phyloP scores from a whole-genome alignment of 2,797 vertebrate genomes.

The Buphagus erythrorhynchus region DNA sequence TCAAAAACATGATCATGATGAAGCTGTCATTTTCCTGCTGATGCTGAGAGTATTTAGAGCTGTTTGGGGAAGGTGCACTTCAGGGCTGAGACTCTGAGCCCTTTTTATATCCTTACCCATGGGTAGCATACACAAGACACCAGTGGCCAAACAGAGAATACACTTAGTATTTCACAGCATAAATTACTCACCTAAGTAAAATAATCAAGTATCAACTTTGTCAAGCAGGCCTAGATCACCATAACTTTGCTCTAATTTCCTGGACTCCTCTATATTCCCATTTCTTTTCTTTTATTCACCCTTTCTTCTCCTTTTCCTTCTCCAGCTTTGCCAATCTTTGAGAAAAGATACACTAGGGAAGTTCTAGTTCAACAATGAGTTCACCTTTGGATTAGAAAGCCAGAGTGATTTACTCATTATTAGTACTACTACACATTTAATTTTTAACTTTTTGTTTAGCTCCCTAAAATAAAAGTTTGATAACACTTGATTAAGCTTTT shows the following conservation, averaged over 20 bases:
- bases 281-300: background rate
- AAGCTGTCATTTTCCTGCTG: accelerated
- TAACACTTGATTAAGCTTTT: background rate
- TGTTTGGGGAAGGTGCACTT: background rate
- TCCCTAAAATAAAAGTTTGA: background rate
- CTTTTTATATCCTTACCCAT: accelerated
- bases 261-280: background rate
- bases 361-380: background rate
- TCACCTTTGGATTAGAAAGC: background rate
- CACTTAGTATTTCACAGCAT: accelerated
- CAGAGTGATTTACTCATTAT: background rate
- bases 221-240: background rate
- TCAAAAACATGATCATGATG: accelerated
- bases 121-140: accelerated
- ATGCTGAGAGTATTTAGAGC: background rate
- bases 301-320: background rate
- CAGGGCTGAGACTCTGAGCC: background rate
- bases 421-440: background rate
- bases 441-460: background rate
- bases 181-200: background rate
- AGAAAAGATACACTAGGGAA: background rate
- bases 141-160: background rate
- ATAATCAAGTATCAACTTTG: background rate
- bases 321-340: background rate
- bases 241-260: accelerated